Evolutionary conservation across 92 coral and sea anemone genomes (phyloP), one percentile per base, ranked within the genome.

Genomic region (Parazoanthus swiftii): DNA sequence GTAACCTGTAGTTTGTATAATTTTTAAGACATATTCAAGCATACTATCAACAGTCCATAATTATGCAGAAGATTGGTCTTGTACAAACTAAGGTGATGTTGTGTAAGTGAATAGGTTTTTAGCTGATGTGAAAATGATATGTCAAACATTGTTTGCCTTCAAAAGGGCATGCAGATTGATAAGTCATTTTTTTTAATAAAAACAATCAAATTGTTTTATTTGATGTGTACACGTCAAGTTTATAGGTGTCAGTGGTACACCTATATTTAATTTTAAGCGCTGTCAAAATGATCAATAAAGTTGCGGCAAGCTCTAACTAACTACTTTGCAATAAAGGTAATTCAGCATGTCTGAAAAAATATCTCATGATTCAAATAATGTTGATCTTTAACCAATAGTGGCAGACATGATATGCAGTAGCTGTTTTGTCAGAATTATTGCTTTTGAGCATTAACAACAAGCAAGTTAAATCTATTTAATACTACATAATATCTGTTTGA

Each of bases 171-270:
- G 54, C 16, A 59, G 82, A 48, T 79, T 33, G 16, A 35, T 79
- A 43, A 74, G 42, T 14, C 26, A 46, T 73, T 72, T 67, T 73
- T 37, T 73, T 37, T 79, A 79, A 79, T 79, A 79, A 79, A 79
- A 79, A 13, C 21, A 79, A 16, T 6, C 82, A 46, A 79, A 54
- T n/a, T 38, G 7, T 44, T 46, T 25, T 46, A 79, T 29, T 79
- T 79, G 37, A 79, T 79, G 82, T 79, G 42, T 14, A 46, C 21
- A 50, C 82, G 4, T 79, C 63, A 79, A 50, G 21, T 79, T 79
- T 79, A 29, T 29, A 50, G 39, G 82, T 51, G 67, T 46, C 66
- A 50, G 35, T 79, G 23, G 33, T n/a, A 20, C n/a, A 16, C 70
- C 9, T 58, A 1, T 63, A 3, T 63, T 63, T 7, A 21, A 63